Evolutionary conservation across 1,140 invertebrate species (phyloP).

Genomic region (Carposina sasakii): DNA sequence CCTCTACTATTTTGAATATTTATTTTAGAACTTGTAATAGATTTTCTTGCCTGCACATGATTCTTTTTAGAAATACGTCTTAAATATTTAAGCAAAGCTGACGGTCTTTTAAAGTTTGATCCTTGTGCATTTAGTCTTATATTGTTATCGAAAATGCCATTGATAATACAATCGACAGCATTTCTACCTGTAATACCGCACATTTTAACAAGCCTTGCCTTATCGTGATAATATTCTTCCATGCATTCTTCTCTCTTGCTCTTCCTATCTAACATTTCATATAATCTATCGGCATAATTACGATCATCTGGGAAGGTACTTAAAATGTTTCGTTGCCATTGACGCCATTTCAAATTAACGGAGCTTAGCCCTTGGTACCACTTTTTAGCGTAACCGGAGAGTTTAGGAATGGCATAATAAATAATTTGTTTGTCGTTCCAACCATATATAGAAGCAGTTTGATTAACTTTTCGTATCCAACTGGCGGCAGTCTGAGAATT

Average conservation of each 20-base stretch:
- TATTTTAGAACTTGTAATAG: background rate
- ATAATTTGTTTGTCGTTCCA: conserved; percentile 9
- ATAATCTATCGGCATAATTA: conserved; percentile 7
- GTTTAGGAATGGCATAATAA: conserved; percentile 7
- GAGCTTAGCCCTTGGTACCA: conserved; percentile 6
- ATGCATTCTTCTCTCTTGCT: conserved; percentile 8
- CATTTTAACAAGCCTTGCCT: conserved; percentile 2
- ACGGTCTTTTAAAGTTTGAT: conserved; percentile 8
- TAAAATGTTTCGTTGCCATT: conserved; percentile 6
- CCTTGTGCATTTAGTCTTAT: conserved; percentile 14
- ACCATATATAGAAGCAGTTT: conserved; percentile 6
- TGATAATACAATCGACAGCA: conserved; percentile 15
- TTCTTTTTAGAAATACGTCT: conserved; percentile 8
- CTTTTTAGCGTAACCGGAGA: conserved; percentile 1
- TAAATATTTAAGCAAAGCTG: conserved; percentile 8
- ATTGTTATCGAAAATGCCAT: conserved; percentile 13
- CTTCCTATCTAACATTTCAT: conserved; percentile 3
- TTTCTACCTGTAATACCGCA: conserved; percentile 8
- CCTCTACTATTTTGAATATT: background rate
- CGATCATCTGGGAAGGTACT: conserved; percentile 4
- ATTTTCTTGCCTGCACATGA: background rate
- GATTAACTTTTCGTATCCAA: conserved; percentile 9
- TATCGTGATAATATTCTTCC: conserved; percentile 9
- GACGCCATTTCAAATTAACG: background rate
- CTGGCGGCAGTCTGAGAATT: background rate